These are phyloP conservation scores for Ellobius talpinus DNA, from an alignment of 2,113 vertebrate species.

Conservation along the genomic window DNA sequence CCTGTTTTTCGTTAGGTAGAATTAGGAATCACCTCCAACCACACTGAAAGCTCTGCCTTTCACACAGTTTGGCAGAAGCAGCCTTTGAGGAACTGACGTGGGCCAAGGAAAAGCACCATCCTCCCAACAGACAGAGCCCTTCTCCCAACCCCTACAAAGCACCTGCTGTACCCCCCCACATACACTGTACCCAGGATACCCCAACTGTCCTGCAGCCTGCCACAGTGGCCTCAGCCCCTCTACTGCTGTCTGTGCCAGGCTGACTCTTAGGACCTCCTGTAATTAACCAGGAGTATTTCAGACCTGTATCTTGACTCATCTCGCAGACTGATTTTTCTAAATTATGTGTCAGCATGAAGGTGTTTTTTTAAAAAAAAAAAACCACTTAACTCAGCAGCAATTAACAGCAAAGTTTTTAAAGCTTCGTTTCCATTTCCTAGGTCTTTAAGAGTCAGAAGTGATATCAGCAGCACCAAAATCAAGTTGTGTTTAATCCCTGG, in stretches of 20 bases:
- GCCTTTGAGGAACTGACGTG: neutral
- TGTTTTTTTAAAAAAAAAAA: constrained; percentile 56
- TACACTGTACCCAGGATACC: neutral
- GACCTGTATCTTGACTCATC: constrained; percentile 65
- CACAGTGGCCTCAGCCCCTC: neutral
- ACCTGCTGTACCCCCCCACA: rapidly evolving
- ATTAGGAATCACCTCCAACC: neutral
- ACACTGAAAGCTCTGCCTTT: neutral
- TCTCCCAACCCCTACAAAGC: neutral
- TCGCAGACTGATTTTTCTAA: constrained; percentile 79
- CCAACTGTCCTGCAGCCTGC: neutral
- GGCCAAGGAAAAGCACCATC: neutral
- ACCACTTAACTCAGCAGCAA: constrained; percentile 80
- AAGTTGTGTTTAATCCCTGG: constrained; percentile 62
- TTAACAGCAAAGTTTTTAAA: constrained; percentile 77
- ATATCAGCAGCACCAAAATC: constrained; percentile 65
- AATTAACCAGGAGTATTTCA: constrained; percentile 65
- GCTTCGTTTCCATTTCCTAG: constrained; percentile 68
- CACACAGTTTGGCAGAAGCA: neutral
- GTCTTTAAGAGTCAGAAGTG: constrained; percentile 71
- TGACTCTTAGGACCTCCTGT: constrained; percentile 27
- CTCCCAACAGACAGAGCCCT: neutral
- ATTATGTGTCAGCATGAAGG: constrained; percentile 72
- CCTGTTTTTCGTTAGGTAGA: neutral
- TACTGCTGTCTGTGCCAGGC: neutral